These are phyloP conservation scores for Pangasianodon hypophthalmus DNA, from an alignment of 2,113 vertebrate species.

Conservation along the genomic window DNA sequence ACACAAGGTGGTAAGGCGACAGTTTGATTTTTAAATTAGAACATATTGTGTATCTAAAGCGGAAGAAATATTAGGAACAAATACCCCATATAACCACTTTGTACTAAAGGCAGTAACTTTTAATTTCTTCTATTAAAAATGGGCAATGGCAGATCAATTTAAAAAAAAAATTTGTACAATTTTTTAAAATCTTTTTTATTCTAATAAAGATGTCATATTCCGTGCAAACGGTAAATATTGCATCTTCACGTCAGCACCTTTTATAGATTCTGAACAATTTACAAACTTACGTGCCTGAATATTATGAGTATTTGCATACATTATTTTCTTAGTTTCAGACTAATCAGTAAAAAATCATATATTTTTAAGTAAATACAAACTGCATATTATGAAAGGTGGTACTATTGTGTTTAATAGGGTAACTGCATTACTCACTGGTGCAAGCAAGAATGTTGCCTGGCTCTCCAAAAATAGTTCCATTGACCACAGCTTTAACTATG, in stretches of 20 bases:
- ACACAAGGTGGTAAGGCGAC: not conserved
- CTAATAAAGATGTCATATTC: not conserved
- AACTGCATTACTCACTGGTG: conserved; percentile 52
- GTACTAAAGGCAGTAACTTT: not conserved
- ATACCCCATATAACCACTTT: not conserved
- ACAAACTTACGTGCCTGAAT: not conserved
- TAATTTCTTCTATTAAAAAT: not conserved
- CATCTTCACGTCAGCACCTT: not conserved
- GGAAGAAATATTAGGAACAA: not conserved
- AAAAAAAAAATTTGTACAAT: not conserved
- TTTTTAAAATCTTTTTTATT: not conserved
- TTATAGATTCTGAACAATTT: not conserved
- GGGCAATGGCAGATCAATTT: not conserved
- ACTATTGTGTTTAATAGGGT: not conserved
- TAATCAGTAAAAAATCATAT: not conserved
- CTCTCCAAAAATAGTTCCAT: conserved; percentile 5
- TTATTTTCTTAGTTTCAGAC: not conserved
- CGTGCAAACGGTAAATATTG: not conserved
- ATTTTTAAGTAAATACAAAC: not conserved
- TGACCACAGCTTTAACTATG: conserved; percentile 46
- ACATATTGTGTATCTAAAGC: not conserved
- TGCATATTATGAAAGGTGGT: not conserved
- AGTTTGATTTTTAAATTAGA: not conserved
- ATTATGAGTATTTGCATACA: not conserved
- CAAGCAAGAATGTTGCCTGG: not conserved